phyloP scores from a whole-genome alignment of 2,888 invertebrate species.

The Mythimna loreyi region DNA sequence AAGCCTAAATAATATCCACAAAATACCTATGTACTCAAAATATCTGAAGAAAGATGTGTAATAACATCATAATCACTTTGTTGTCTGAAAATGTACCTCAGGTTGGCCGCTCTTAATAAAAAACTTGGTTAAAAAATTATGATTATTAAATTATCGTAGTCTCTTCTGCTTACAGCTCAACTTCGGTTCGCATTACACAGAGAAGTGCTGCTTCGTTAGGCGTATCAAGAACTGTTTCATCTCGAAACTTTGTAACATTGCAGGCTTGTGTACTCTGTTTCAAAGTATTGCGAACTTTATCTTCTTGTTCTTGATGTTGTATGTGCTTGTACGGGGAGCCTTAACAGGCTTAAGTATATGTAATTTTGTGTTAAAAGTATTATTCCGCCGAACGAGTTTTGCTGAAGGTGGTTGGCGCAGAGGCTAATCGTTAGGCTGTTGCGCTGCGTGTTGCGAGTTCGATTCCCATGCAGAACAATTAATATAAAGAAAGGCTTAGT shows the following conservation, averaged over 20 bases:
- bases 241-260: slow-evolving; percentile 26
- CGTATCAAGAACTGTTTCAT: slow-evolving; percentile 39
- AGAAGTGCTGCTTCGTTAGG: slow-evolving; percentile 27
- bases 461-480: too few species aligned
- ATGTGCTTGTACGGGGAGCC: neutral
- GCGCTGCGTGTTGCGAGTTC: too few species aligned
- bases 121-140: neutral
- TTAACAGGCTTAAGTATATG: neutral
- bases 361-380: neutral
- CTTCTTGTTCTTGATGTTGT: neutral
- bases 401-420: too few species aligned
- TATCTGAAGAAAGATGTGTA: too few species aligned
- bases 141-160: neutral
- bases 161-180: neutral
- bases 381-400: neutral
- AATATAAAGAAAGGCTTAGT: too few species aligned
- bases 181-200: slow-evolving; percentile 10
- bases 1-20: too few species aligned
- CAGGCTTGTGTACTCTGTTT: slow-evolving; percentile 16
- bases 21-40: too few species aligned
- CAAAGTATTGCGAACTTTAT: slow-evolving; percentile 38
- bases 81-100: too few species aligned
- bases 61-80: too few species aligned
- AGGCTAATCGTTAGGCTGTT: too few species aligned
- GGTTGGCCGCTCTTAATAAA: too few species aligned